Conservation (phyloP, 2,888 invertebrate species). For the Drosophila bunnanda region DNA sequence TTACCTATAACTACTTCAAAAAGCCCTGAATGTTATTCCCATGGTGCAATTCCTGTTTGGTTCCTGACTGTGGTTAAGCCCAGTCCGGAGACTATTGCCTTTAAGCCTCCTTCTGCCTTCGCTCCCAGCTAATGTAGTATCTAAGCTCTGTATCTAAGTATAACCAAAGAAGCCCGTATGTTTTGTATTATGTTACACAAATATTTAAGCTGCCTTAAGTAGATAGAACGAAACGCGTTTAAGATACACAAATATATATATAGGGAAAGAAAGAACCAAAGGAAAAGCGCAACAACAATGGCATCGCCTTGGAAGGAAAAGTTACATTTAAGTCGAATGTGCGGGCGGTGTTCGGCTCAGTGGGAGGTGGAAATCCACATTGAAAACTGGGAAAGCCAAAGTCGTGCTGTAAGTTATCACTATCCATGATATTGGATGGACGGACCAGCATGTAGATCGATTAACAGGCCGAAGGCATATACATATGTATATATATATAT, state of each 20-base stretch:
- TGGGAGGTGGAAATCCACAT: slow-evolving; percentile 51
- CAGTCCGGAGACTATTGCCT: slow-evolving; percentile 7
- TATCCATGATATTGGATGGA: slow-evolving; percentile 59
- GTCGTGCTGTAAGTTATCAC: slow-evolving; percentile 78
- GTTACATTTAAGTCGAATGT: slow-evolving; percentile 59
- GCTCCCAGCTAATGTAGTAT: slow-evolving; percentile 40
- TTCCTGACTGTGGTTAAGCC: slow-evolving; percentile 25
- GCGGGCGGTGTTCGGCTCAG: slow-evolving; percentile 54
- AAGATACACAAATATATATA: slow-evolving; percentile 73
- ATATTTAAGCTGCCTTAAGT: slow-evolving; percentile 79
- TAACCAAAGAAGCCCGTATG: slow-evolving; percentile 79
- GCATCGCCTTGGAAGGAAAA: slow-evolving; percentile 55
- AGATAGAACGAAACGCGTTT: slow-evolving; percentile 80
- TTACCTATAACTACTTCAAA: too few species aligned
- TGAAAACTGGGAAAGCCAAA: slow-evolving; percentile 50
- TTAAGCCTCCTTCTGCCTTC: background rate
- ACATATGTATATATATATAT: background rate
- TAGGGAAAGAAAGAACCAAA: slow-evolving; percentile 42
- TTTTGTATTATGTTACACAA: slow-evolving; percentile 80
- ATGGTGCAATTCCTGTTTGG: slow-evolving; percentile 6
- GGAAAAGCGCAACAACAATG: slow-evolving; percentile 58
- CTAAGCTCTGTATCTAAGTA: slow-evolving; percentile 77
- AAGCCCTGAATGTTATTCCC: background rate
- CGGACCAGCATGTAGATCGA: slow-evolving; percentile 9
- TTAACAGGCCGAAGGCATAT: slow-evolving; percentile 6